Conservation (phyloP, 37 sponge, comb jelly and placozoan genomes). For the Dysidea cf. avara region DNA sequence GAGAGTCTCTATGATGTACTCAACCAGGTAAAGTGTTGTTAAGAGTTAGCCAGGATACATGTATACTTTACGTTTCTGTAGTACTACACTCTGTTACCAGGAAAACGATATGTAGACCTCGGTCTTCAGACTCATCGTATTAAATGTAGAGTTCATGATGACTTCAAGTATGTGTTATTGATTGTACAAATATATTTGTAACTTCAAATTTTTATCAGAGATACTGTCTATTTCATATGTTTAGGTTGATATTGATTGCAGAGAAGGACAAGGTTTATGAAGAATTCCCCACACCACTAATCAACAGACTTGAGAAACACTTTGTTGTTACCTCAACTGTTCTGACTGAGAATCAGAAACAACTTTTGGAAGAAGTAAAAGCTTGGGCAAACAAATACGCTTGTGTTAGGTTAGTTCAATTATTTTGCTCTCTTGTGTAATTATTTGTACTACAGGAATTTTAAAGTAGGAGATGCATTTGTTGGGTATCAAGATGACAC, state of each 20-base stretch:
- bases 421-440: no score
- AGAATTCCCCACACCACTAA: constrained; percentile 87
- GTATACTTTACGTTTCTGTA: constrained; percentile 5
- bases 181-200: background rate
- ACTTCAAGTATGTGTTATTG: constrained; percentile 59
- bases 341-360: constrained; percentile 37
- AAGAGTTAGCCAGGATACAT: background rate
- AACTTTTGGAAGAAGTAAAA: constrained; percentile 19
- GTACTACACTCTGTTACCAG: constrained; percentile 70
- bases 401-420: background rate
- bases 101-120: constrained; percentile 83
- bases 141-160: constrained; percentile 79
- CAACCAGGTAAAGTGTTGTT: constrained; percentile 55
- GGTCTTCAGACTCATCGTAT: constrained; percentile 87
- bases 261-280: constrained; percentile 73
- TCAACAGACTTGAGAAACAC: constrained; percentile 92
- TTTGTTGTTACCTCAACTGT: constrained; percentile 71
- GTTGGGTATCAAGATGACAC: constrained; percentile 77
- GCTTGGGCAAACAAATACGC: constrained; percentile 54
- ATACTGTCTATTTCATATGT: no score
- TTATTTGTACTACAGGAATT: no score
- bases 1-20: constrained; percentile 96
- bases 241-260: constrained; percentile 74
- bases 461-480: constrained; percentile 61
- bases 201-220: no score